These are phyloP conservation scores for Notolabrus celidotus DNA, from an alignment of 2,797 vertebrate species.

Conservation along the genomic window DNA sequence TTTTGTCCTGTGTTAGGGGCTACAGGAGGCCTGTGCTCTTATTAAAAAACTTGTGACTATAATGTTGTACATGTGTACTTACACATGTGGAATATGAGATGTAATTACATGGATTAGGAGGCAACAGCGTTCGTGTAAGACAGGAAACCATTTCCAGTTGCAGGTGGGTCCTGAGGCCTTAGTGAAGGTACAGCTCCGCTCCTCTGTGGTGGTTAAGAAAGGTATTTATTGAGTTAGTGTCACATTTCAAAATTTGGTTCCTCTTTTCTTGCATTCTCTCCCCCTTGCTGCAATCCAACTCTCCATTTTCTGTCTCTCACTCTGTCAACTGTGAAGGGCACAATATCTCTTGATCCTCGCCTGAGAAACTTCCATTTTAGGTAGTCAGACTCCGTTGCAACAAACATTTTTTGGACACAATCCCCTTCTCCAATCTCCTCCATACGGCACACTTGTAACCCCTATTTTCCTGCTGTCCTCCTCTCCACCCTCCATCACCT, in stretches of 20 bases:
- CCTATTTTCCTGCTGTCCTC: conserved; percentile 78
- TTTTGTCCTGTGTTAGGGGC: not conserved
- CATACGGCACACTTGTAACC: conserved; percentile 78
- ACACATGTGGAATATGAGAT: conserved; percentile 77
- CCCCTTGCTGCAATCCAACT: conserved; percentile 26
- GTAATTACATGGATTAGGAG: conserved; percentile 81
- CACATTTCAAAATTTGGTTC: conserved; percentile 67
- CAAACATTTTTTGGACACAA: conserved; percentile 87
- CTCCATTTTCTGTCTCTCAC: conserved; percentile 68
- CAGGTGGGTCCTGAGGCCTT: conserved; percentile 77
- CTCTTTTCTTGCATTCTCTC: conserved; percentile 15
- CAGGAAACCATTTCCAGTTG: conserved; percentile 80
- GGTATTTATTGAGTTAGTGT: conserved; percentile 75
- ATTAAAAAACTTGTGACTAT: conserved; percentile 45
- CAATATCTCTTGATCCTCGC: conserved; percentile 87
- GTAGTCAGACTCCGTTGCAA: conserved; percentile 83
- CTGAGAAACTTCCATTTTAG: conserved; percentile 96
- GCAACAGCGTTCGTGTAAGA: conserved; percentile 75
- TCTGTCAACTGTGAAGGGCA: conserved; percentile 90
- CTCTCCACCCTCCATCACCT: conserved; percentile 78
- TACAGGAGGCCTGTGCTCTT: conserved; percentile 36
- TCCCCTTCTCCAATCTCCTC: conserved; percentile 81
- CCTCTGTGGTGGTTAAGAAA: conserved; percentile 52
- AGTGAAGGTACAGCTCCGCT: conserved; percentile 57
- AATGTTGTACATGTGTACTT: conserved; percentile 80